Evolutionary conservation across 2,888 invertebrate genomes (phyloP).

Genomic region (Synanthedon vespiformis): DNA sequence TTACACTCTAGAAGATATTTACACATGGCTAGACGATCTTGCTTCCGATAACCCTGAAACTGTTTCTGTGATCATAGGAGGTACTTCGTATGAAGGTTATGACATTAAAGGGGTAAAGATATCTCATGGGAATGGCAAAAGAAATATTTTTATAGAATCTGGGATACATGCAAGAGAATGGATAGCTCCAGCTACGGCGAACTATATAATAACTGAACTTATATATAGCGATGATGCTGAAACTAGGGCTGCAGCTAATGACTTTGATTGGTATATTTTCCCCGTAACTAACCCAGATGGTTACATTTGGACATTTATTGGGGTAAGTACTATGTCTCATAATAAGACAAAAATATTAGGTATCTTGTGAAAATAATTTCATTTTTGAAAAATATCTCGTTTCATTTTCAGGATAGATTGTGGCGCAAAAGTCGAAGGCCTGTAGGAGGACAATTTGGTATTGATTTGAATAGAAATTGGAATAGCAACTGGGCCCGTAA

Average conservation of each 20-base stretch:
- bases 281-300: conserved; percentile 85
- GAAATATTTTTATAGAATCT: conserved; percentile 48
- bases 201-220: conserved; percentile 73
- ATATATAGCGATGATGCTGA: conserved; percentile 63
- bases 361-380: background rate
- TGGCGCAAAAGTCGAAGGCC: conserved; percentile 77
- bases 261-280: conserved; percentile 79
- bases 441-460: conserved; percentile 67
- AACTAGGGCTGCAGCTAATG: conserved; percentile 54
- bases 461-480: conserved; percentile 85
- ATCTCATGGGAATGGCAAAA: conserved; percentile 42
- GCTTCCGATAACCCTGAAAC: conserved; percentile 47
- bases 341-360: background rate
- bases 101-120: conserved; percentile 59
- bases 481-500: conserved; percentile 75
- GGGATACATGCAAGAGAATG: conserved; percentile 83
- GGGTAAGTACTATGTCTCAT: conserved; percentile 26
- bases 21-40: conserved; percentile 69
- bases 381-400: conserved; percentile 1
- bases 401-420: conserved; percentile 64
- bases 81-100: conserved; percentile 54
- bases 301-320: conserved; percentile 75
- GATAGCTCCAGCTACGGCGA: conserved; percentile 74
- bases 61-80: conserved; percentile 46
- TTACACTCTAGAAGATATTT: conserved; percentile 70